Evolutionary conservation across 92 coral and sea anemone species (phyloP).

Genomic region (Chrysogorgia sp.): DNA sequence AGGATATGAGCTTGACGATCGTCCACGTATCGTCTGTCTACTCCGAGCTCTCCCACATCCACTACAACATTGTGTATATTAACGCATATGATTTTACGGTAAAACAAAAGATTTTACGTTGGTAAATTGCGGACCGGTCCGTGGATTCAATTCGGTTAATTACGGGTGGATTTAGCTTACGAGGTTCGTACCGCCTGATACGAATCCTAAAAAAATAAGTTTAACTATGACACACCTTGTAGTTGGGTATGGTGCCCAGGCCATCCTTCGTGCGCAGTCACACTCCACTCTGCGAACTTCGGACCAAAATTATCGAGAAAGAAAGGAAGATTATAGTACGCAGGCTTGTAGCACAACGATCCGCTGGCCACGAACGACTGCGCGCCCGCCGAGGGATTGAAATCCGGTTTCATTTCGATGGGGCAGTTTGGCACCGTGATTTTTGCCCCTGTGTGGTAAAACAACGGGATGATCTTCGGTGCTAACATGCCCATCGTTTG

Average conservation of each 20-base stretch:
- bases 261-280: slow-evolving; percentile 83
- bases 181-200: too few species aligned
- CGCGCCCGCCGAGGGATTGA: slow-evolving; percentile 79
- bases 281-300: slow-evolving; percentile 79
- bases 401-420: slow-evolving; percentile 68
- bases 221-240: not conserved
- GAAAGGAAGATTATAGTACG: slow-evolving; percentile 76
- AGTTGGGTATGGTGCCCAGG: slow-evolving; percentile 98
- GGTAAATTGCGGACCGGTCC: too few species aligned
- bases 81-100: too few species aligned
- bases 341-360: slow-evolving; percentile 55
- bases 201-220: too few species aligned
- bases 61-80: too few species aligned
- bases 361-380: slow-evolving; percentile 67
- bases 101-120: too few species aligned
- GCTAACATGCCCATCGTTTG: slow-evolving; percentile 77
- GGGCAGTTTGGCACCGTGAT: slow-evolving; percentile 90
- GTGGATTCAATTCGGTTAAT: too few species aligned
- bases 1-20: too few species aligned
- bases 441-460: slow-evolving; percentile 78
- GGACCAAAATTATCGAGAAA: slow-evolving; percentile 81
- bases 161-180: too few species aligned
- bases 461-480: slow-evolving; percentile 77
- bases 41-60: too few species aligned
- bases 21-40: too few species aligned